A percentile compares a stretch with the other conserved stretches of the same genome.
These are phyloP conservation scores for Drosophila arawakana DNA, from an alignment of 1,140 invertebrate species.

Conservation along the genomic window DNA sequence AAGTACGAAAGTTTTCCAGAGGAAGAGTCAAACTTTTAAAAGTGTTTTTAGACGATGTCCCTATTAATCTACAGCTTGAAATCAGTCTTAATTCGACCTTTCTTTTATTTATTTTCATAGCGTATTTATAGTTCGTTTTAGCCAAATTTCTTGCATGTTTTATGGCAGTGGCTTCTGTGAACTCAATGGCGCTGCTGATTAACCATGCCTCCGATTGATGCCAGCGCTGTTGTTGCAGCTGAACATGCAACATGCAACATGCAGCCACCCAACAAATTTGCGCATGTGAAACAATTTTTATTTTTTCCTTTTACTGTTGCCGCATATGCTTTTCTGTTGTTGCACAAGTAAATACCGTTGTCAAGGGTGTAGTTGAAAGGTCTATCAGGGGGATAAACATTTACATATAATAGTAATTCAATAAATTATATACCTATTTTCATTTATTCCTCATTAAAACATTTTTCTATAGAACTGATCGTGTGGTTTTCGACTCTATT, in stretches of 20 bases:
- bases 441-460: no score
- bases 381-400: not conserved
- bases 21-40: no score
- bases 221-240: slow-evolving; percentile 19
- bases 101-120: not conserved
- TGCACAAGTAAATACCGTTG: slow-evolving; percentile 19
- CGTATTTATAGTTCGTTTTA: not conserved
- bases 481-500: no score
- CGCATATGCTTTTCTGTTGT: slow-evolving; percentile 17
- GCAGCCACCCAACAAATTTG: slow-evolving; percentile 34
- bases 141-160: slow-evolving; percentile 3
- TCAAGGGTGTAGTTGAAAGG: slow-evolving; percentile 29
- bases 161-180: slow-evolving; percentile 8
- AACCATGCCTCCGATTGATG: slow-evolving; percentile 29
- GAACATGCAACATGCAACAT: slow-evolving; percentile 12
- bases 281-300: slow-evolving; percentile 36
- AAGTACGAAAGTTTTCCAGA: not conserved
- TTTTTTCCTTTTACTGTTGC: slow-evolving; percentile 13
- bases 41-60: no score
- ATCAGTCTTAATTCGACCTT: not conserved
- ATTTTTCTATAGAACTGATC: not conserved
- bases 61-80: no score
- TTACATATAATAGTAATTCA: not conserved
- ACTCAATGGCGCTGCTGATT: slow-evolving; percentile 29
- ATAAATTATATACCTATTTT: not conserved